phyloP scores from a whole-genome alignment of 2,888 invertebrate genomes.

The Gymnoscelis rufifasciata region DNA sequence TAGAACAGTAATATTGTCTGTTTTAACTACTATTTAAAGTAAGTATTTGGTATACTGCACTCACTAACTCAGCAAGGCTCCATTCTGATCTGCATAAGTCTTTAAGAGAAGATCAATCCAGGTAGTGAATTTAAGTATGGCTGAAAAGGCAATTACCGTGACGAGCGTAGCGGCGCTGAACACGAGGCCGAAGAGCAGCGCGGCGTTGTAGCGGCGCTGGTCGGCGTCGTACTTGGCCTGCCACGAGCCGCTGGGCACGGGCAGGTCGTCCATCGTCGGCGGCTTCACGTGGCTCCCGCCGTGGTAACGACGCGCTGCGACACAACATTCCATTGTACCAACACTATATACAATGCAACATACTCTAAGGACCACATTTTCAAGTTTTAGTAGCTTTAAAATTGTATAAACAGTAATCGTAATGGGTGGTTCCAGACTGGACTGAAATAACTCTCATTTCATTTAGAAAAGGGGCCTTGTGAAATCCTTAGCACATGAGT shows the following conservation, averaged over 20 bases:
- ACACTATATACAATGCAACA: no score
- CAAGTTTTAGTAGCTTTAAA: no score
- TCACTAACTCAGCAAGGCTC: background rate
- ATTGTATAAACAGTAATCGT: no score
- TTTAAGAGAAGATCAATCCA: background rate
- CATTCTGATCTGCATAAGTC: background rate
- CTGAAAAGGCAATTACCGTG: constrained; percentile 56
- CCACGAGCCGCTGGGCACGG: constrained; percentile 89
- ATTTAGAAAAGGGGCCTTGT: no score
- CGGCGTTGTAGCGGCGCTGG: constrained; percentile 84
- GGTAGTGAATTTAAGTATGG: background rate
- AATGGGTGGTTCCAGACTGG: no score
- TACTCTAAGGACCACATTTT: no score
- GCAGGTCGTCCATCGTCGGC: constrained; percentile 86
- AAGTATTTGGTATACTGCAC: no score
- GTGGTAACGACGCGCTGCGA: constrained; percentile 63
- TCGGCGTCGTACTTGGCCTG: constrained; percentile 81
- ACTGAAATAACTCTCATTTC: no score
- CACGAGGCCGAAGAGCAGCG: constrained; percentile 79
- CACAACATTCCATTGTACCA: no score
- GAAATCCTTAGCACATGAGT: no score
- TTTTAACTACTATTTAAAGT: no score
- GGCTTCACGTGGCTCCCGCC: constrained; percentile 48
- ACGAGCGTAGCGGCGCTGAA: constrained; percentile 69
- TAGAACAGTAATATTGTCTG: no score